Base-by-base conservation (phyloP, 2,888 invertebrate genomes). In the Pelosia muscerda region DNA sequence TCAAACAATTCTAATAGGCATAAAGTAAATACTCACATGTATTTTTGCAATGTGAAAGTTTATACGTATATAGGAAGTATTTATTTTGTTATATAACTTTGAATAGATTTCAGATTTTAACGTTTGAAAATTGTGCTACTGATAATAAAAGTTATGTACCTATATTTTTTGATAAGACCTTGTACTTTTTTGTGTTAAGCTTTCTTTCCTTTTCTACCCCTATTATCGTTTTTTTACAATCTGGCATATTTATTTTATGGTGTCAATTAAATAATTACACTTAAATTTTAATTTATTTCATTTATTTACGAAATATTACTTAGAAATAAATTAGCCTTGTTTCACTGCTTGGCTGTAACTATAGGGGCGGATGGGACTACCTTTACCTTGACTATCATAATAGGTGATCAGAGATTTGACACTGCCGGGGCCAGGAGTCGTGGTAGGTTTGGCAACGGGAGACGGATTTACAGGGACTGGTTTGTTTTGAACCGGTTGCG, bases 331-430 rank as follows among this genome's bases (percentile, higher is more conserved):
- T 88, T 82, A 90, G 62, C 94, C 94, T 77, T 94, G 92, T 78
- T 93, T 94, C n/a, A 94, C 95, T 31, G 95, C 93, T 75, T 92
- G 90, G 66, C 93, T 93, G 82, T 95, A 95, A 63, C 88, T 89
- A 81, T 94, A 92, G 0, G 95, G 95, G 19, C 95, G 87, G 62
- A 95, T 93, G 0, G 84, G 85, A 65, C 94, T 94, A 1, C 82
- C 92, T 69, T 93, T 92, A 34, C 95, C 95, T 71, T 90, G 92
- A 65, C 88, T 90, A 64, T 95, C 91, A 76, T 94, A 95, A 81
- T 89, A 95, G 65, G 86, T 92, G 63, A 95, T 76, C 3, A 95
- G 88, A 31, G 90, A 87, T 71, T 94, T 88, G 0, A 95, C 95
- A 63, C 83, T 90, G 26, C 95, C 93, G 0, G 92, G 91, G 1